Evolutionary conservation across 2,797 vertebrate genomes (phyloP).

Genomic region (Melanogrammus aeglefinus): DNA sequence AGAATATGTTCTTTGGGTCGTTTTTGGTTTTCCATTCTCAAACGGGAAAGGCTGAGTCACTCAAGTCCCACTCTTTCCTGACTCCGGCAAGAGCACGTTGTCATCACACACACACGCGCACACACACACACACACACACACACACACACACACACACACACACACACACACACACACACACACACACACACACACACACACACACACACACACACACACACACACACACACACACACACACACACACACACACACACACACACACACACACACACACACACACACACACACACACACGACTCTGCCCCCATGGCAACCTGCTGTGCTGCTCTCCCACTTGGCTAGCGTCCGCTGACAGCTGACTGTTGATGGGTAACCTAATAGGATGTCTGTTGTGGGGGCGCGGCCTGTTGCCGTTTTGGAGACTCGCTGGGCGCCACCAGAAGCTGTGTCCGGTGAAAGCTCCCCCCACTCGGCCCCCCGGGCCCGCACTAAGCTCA

Average conservation of each 20-base stretch:
- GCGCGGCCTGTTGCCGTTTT: neutral
- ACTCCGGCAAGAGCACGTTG: conserved; percentile 41
- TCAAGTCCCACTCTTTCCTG: conserved; percentile 59
- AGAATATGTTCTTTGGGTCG: conserved; percentile 42
- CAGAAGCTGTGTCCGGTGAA: neutral
- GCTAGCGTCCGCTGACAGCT: conserved; percentile 31
- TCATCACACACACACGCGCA: conserved; percentile 32
- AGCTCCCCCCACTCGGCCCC: too few relatives aligned
- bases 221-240: too few relatives aligned
- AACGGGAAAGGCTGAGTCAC: conserved; percentile 18
- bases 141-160: too few relatives aligned
- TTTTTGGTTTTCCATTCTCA: conserved; percentile 45
- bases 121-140: too few relatives aligned
- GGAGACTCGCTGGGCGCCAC: neutral
- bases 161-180: too few relatives aligned
- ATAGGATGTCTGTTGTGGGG: conserved; percentile 9
- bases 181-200: too few relatives aligned
- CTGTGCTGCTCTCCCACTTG: conserved; percentile 26
- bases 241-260: conserved; percentile 33
- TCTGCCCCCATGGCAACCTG: conserved; percentile 25
- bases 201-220: too few relatives aligned
- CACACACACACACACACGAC: conserved; percentile 29
- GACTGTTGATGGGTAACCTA: conserved; percentile 22
- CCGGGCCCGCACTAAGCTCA: neutral
- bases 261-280: neutral